These are phyloP conservation scores for Trachelipus rathkii DNA, from an alignment of 1,140 invertebrate genomes.

Conservation along the genomic window DNA sequence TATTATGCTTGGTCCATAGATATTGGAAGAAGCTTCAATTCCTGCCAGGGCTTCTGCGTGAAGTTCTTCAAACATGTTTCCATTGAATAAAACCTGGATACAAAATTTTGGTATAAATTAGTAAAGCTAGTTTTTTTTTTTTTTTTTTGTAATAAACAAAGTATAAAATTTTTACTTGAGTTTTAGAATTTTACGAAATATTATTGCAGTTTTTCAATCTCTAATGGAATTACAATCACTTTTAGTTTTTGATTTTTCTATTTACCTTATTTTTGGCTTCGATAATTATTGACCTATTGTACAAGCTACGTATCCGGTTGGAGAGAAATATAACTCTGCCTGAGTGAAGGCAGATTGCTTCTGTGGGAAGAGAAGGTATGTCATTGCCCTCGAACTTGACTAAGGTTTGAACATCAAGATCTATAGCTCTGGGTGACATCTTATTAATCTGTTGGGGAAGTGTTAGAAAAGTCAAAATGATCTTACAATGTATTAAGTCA, in stretches of 20 bases:
- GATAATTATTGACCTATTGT: slow-evolving; percentile 63
- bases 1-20: slow-evolving; percentile 49
- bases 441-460: slow-evolving; percentile 13
- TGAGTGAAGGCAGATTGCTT: slow-evolving; percentile 59
- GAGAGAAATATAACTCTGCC: slow-evolving; percentile 49
- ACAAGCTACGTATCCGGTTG: slow-evolving; percentile 49
- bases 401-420: slow-evolving; percentile 63
- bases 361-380: slow-evolving; percentile 52
- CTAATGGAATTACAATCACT: too few species aligned
- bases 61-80: slow-evolving; percentile 60
- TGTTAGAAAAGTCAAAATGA: neutral
- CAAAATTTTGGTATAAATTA: neutral
- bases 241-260: neutral
- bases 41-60: slow-evolving; percentile 54
- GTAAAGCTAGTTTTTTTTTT: too few species aligned
- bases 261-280: slow-evolving; percentile 54
- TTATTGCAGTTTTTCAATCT: too few species aligned
- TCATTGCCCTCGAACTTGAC: slow-evolving; percentile 55
- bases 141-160: too few species aligned
- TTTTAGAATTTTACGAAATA: too few species aligned
- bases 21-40: slow-evolving; percentile 47
- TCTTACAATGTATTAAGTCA: too few species aligned
- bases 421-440: slow-evolving; percentile 52
- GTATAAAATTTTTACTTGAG: too few species aligned
- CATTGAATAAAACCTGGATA: slow-evolving; percentile 58